Conservation (phyloP, 1,140 invertebrate genomes). For the Diachasma alloeum region DNA sequence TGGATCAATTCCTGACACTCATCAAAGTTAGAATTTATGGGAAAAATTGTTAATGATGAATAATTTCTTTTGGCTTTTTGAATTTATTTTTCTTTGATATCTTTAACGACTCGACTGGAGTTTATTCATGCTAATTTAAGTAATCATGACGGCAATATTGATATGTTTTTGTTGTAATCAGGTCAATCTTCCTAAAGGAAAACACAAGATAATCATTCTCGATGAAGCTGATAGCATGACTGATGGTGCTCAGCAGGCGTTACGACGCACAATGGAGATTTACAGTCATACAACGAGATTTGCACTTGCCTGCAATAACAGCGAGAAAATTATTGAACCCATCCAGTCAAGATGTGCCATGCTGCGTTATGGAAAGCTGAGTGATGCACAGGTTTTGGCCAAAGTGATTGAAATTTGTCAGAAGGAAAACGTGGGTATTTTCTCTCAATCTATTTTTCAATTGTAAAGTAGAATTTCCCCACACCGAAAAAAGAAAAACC, state of each 20-base stretch:
- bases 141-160: too few species aligned
- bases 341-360: constrained; percentile 99
- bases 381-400: constrained; percentile 88
- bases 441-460: constrained; percentile 9
- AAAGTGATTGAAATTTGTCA: constrained; percentile 81
- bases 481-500: too few species aligned
- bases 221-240: constrained; percentile 99
- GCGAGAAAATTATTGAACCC: constrained; percentile 99
- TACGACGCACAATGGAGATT: constrained; percentile 98
- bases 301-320: constrained; percentile 97
- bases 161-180: constrained; percentile 30
- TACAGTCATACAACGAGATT: constrained; percentile 98
- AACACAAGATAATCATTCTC: constrained; percentile 98
- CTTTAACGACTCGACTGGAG: too few species aligned
- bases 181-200: constrained; percentile 88
- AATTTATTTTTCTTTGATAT: too few species aligned
- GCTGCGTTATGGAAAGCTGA: constrained; percentile 90
- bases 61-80: too few species aligned
- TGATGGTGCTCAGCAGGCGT: constrained; percentile 95
- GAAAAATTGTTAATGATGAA: too few species aligned
- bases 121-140: too few species aligned
- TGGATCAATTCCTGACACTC: constrained; percentile 12
- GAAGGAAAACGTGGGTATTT: constrained; percentile 72
- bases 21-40: too few species aligned
- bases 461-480: too few species aligned